Base-by-base conservation (phyloP, 2,113 vertebrate species). In the Haemorhous mexicanus region DNA sequence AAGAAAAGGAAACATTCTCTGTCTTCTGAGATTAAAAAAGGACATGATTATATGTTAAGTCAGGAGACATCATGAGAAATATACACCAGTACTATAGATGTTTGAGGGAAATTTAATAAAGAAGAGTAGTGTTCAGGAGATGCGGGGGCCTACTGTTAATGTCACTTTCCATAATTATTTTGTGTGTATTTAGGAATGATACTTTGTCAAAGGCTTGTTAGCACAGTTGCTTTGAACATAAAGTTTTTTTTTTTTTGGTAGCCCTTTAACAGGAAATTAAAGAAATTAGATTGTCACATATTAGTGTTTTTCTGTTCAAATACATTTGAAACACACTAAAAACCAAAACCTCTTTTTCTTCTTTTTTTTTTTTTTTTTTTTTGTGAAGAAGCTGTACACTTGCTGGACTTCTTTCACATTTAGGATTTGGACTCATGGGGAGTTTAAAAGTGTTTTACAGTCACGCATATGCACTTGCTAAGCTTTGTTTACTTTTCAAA, bases 401-500 rank as follows among this genome's bases (percentile, higher is more conserved):
- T 7, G 32, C 32, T 90, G 28, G 47, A 20, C 30, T 74, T 52
- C 1, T 33, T 35, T 24, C 85, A 77, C 17, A 1, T 39, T 37
- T 69, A 47, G 30, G 13, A 35, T 66, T 69, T 4, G 2, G 33
- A 72, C 33, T 76, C 47, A 9, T 8, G 11, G 17, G 7, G 27
- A 7, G 18, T 30, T 81, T 81, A 0, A 35, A 68, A 87, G 78
- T 79, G 69, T 87, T 56, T 66, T 1, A 14, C 10, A 13, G 64
- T 82, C 46, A 85, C 1, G 10, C 6, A 1, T 41, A 43, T 55
- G 39, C 28, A 35, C 76, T 93, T 93, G 69, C 80, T 87, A 37
- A 5, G 6, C 58, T 92, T 55, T 83, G 72, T 90, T 95, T 86
- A 68, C 72, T 64, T 94, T 94, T 82, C 23, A 44, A 89, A 92